These are phyloP conservation scores for Promerops cafer DNA, from an alignment of 2,113 vertebrate genomes.

Conservation along the genomic window DNA sequence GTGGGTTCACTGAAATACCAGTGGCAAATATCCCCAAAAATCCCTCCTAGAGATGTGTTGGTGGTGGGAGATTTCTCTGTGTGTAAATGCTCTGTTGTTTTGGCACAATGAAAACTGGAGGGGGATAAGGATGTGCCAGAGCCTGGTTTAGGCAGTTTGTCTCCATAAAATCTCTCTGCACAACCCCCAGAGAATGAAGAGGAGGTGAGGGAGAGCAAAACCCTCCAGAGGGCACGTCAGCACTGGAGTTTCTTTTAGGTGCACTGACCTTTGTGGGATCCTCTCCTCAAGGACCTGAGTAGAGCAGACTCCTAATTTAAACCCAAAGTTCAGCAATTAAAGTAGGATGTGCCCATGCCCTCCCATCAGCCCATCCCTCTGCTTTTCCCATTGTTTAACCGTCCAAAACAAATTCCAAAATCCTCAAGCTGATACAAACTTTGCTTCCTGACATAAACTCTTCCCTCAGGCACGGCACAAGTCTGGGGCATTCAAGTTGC, in stretches of 20 bases:
- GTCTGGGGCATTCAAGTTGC: not conserved
- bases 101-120: not conserved
- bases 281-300: not conserved
- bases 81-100: not conserved
- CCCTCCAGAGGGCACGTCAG: not conserved
- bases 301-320: not conserved
- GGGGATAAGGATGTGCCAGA: not conserved
- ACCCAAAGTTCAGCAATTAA: not conserved
- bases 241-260: not conserved
- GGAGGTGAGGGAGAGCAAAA: not conserved
- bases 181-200: not conserved
- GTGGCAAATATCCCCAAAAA: not conserved
- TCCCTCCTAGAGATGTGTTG: not conserved
- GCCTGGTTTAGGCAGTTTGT: not conserved
- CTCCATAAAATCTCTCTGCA: not conserved
- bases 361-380: not conserved
- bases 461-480: not conserved
- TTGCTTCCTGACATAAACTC: not conserved
- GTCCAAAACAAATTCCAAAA: not conserved
- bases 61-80: not conserved
- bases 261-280: not conserved
- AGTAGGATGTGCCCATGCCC: not conserved
- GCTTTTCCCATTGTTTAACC: not conserved
- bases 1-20: not conserved
- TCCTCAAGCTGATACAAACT: not conserved